Percentiles rank a stretch among this genome's conserved stretches.
Conservation (phyloP, 2,797 vertebrate genomes). For the Alfaro cultratus region DNA sequence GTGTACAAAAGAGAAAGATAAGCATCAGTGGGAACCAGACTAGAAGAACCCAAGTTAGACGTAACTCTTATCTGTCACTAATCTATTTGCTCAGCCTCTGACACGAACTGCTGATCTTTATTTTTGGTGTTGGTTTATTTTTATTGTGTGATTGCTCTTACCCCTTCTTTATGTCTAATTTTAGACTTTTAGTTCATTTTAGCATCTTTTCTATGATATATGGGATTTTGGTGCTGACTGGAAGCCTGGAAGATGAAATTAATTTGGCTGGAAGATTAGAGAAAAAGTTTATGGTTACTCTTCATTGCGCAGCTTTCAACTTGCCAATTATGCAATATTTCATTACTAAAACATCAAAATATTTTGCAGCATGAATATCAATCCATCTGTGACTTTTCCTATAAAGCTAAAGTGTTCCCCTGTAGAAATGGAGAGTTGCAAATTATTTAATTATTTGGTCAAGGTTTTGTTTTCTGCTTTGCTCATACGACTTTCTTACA, state of each 20-base stretch:
- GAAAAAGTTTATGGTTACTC: neutral
- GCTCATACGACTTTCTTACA: neutral
- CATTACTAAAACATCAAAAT: neutral
- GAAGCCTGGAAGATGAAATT: neutral
- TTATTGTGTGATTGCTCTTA: neutral
- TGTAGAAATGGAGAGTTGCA: neutral
- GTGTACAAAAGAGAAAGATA: neutral
- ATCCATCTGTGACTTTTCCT: neutral
- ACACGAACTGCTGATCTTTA: neutral
- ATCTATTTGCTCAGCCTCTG: neutral
- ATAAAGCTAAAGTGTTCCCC: neutral
- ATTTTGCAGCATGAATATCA: no score
- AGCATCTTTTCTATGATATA: neutral
- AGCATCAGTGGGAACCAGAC: neutral
- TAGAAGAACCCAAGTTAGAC: neutral
- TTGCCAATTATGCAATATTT: neutral
- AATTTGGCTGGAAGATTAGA: neutral
- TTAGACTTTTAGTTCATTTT: neutral
- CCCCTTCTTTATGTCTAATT: neutral
- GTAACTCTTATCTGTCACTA: neutral
- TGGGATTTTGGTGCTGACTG: neutral
- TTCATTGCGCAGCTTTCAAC: neutral
- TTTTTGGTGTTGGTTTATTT: neutral
- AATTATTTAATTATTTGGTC: neutral
- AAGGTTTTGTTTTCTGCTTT: neutral